Evolutionary conservation across 2,888 invertebrate genomes (phyloP), one percentile per base, ranked within the genome.

Genomic region (Archips xylosteana): DNA sequence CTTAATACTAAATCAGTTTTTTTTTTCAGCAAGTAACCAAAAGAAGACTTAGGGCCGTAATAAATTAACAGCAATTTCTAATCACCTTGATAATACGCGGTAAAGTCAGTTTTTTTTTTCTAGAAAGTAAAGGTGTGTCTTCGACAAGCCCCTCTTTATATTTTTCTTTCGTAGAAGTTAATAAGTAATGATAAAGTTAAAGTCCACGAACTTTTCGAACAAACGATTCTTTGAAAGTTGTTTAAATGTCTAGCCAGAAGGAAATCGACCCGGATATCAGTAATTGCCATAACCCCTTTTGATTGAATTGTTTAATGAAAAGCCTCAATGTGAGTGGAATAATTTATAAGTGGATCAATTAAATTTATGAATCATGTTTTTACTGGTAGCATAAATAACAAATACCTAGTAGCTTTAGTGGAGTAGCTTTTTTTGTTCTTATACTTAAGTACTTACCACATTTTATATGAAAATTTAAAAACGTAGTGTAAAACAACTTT

Each of bases 181-280:
- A 32, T 57, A 57, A 57, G 57, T 57, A 57, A 57, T 57, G 57
- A 57, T 57, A 32, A 32, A 15, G 23, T 54, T 9, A 3, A 6
- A 12, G 8, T 23, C 5, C 9, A 23, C 13, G 9, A 51, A 69
- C 39, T 39, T 51, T 51, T 39, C 60, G 15, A 69, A 36, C 51
- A 54, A 51, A 42, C 61, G 36, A 32, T 61, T 51, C 61, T 61
- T 51, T 13, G 51, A 32, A 67, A 39, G 51, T 61, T 15, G 36
- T 69, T 32, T 32, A n/a, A 59, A 54, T 57, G 57, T 54, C 51
- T 45, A 54, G 12, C 39, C 15, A 13, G 45, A 23, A 49, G 39
- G 23, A 60, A 59, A 60, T 49, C 49, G 49, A 71, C 49, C 39
- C 1, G 10, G 6, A 39, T 23, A 63, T n/a, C 6, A 51, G 15